Percentiles rank a stretch among this genome's conserved stretches.
These are phyloP conservation scores for Matsumyia berberina DNA, from an alignment of 2,888 invertebrate genomes.

Conservation along the genomic window DNA sequence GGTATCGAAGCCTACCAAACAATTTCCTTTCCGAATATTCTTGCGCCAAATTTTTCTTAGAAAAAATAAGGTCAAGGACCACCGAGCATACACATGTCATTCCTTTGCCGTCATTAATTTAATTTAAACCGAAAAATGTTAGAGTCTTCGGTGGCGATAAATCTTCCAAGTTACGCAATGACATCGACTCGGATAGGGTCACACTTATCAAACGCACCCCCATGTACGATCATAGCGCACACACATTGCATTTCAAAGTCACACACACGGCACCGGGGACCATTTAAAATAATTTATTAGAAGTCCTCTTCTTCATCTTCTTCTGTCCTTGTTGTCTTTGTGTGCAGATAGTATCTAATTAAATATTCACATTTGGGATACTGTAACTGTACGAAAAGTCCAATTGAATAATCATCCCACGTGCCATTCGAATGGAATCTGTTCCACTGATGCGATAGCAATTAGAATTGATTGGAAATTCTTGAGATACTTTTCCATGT, in stretches of 20 bases:
- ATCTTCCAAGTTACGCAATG: slow-evolving; percentile 30
- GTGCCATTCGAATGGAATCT: slow-evolving; percentile 65
- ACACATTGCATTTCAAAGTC: slow-evolving; percentile 22
- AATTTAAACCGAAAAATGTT: slow-evolving; percentile 24
- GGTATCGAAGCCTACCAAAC: no score
- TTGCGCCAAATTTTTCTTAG: no score
- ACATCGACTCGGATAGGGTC: slow-evolving; percentile 42
- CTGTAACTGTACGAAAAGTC: slow-evolving; percentile 24
- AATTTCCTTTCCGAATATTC: no score
- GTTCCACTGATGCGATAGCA: slow-evolving; percentile 67
- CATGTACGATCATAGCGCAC: slow-evolving; percentile 4
- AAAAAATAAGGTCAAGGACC: slow-evolving; percentile 2
- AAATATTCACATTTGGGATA: slow-evolving; percentile 71
- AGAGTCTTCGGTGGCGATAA: slow-evolving; percentile 6
- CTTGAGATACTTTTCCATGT: slow-evolving; percentile 53
- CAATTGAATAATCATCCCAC: slow-evolving; percentile 70
- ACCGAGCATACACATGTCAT: not conserved
- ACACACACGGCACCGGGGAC: slow-evolving; percentile 45
- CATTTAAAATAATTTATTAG: slow-evolving; percentile 74
- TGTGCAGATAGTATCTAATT: slow-evolving; percentile 69
- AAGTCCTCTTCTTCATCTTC: slow-evolving; percentile 30
- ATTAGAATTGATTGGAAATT: slow-evolving; percentile 75
- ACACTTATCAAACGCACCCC: slow-evolving; percentile 51
- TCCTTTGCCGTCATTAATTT: slow-evolving; percentile 22
- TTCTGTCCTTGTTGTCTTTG: slow-evolving; percentile 49